Percentiles rank a stretch among this genome's conserved stretches.
These are phyloP conservation scores for Malthinus flaveolus DNA, from an alignment of 2,888 invertebrate genomes.

Conservation along the genomic window DNA sequence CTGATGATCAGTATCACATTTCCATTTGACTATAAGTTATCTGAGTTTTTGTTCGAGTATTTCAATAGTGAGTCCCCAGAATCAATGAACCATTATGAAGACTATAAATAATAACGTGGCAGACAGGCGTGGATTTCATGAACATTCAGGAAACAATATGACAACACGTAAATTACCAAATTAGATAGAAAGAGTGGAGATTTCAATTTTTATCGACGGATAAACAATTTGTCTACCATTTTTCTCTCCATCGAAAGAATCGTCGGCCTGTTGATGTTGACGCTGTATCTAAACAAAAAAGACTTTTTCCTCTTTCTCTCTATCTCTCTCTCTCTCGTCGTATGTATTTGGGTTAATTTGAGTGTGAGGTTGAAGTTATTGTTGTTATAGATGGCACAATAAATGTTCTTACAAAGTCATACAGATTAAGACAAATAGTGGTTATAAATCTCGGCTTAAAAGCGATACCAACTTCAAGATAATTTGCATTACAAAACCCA, in stretches of 20 bases:
- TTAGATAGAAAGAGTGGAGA: conserved; percentile 36
- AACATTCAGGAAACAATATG: conserved; percentile 49
- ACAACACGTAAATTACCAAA: conserved; percentile 47
- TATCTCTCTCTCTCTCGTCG: too few relatives aligned
- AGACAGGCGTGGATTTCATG: conserved; percentile 47
- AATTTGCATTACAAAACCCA: conserved; percentile 4
- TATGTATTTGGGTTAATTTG: too few relatives aligned
- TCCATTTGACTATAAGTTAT: conserved; percentile 47
- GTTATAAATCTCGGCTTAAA: too few relatives aligned
- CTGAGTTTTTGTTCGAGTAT: conserved; percentile 48
- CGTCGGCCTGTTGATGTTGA: too few relatives aligned
- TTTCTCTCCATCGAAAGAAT: neutral
- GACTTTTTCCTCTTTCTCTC: too few relatives aligned
- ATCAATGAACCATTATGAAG: conserved; percentile 54
- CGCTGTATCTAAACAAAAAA: too few relatives aligned
- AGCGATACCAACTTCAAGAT: neutral
- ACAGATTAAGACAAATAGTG: too few relatives aligned
- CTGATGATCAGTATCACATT: conserved; percentile 45
- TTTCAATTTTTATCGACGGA: conserved; percentile 12
- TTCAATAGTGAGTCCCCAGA: conserved; percentile 51
- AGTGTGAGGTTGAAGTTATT: too few relatives aligned
- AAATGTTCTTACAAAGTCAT: too few relatives aligned
- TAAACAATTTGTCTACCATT: conserved; percentile 7
- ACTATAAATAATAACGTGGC: conserved; percentile 50
- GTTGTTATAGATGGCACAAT: too few relatives aligned